phyloP scores from a whole-genome alignment of 2,888 invertebrate genomes.

The Drosophila borborema region DNA sequence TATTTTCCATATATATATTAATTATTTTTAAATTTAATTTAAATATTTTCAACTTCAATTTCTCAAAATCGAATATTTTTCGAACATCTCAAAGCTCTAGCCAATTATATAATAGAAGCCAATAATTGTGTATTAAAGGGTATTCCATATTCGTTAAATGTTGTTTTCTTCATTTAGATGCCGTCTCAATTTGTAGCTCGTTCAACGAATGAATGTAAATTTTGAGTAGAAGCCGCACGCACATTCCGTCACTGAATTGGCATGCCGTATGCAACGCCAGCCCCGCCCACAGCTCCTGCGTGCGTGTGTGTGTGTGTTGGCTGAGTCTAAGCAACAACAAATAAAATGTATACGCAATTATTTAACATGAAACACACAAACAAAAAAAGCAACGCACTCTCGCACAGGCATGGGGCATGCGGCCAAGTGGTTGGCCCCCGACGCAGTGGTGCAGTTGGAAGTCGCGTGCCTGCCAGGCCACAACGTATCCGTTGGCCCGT shows the following conservation, averaged over 20 bases:
- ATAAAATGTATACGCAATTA: constrained; percentile 78
- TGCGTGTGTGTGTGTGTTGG: constrained; percentile 6
- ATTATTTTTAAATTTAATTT: too few relatives aligned
- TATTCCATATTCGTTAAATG: not conserved
- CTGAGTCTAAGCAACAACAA: constrained; percentile 53
- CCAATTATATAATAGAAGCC: too few relatives aligned
- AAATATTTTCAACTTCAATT: too few relatives aligned
- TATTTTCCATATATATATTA: not conserved
- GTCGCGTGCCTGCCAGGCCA: constrained; percentile 75
- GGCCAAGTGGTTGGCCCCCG: constrained; percentile 67
- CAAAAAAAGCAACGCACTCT: constrained; percentile 45
- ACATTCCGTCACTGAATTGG: constrained; percentile 71
- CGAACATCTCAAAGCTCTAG: too few relatives aligned
- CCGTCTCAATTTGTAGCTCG: constrained; percentile 53
- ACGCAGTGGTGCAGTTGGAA: constrained; percentile 69
- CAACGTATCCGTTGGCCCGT: constrained; percentile 62
- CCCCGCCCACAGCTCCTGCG: constrained; percentile 15
- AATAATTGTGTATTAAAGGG: not conserved
- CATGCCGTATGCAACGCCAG: constrained; percentile 51
- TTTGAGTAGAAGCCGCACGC: constrained; percentile 60
- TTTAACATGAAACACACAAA: constrained; percentile 73
- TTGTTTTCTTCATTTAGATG: constrained; percentile 5
- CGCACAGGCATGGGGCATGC: constrained; percentile 34
- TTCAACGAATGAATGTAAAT: constrained; percentile 47
- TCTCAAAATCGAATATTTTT: too few relatives aligned